phyloP scores from a whole-genome alignment of 2,113 vertebrate genomes.

The Tetrax tetrax region DNA sequence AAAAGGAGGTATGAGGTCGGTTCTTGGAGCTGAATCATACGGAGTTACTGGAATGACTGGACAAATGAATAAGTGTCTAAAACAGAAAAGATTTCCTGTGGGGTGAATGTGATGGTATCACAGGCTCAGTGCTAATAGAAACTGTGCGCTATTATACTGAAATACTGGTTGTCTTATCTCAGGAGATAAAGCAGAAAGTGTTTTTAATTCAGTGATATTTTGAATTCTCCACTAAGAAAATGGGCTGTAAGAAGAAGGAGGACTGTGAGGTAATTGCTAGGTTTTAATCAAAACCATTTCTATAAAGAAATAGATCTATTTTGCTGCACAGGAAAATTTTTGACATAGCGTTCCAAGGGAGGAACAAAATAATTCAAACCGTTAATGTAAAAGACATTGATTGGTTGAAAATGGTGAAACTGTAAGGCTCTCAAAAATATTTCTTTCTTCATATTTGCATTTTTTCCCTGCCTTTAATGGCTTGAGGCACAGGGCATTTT shows the following conservation, averaged over 20 bases:
- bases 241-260: not conserved
- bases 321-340: not conserved
- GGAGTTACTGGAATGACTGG: not conserved
- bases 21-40: not conserved
- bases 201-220: not conserved
- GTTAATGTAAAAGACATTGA: not conserved
- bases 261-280: not conserved
- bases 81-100: not conserved
- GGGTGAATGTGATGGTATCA: not conserved
- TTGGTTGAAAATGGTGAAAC: not conserved
- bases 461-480: not conserved
- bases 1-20: not conserved
- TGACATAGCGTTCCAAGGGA: not conserved
- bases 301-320: not conserved
- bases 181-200: not conserved
- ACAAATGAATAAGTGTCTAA: not conserved
- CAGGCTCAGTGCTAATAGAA: not conserved
- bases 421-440: not conserved
- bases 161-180: slow-evolving; percentile 37
- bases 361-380: not conserved
- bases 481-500: not conserved
- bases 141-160: not conserved
- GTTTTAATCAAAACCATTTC: slow-evolving; percentile 8
- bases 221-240: not conserved
- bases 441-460: not conserved